Conservation (phyloP, 2,797 vertebrate genomes). For the Cryptoprocta ferox region DNA sequence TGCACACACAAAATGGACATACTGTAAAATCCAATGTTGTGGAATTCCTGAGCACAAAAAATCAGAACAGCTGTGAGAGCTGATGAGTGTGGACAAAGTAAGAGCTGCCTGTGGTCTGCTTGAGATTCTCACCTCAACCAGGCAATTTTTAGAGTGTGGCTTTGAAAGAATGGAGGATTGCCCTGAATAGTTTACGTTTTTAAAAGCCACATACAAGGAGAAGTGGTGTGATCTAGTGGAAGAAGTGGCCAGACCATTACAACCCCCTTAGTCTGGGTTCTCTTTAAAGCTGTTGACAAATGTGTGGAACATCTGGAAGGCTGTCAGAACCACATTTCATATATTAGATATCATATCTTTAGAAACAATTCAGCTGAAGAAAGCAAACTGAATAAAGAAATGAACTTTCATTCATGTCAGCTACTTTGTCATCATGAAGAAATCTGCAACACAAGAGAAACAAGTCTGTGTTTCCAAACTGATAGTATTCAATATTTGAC, state of each 20-base stretch:
- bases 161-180: not conserved
- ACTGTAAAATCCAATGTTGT: not conserved
- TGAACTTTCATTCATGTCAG: not conserved
- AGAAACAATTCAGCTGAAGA: not conserved
- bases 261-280: not conserved
- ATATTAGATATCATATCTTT: not conserved
- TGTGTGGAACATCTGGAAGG: not conserved
- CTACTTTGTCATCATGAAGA: conserved; percentile 24
- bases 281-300: not conserved
- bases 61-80: not conserved
- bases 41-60: not conserved
- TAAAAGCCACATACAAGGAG: not conserved
- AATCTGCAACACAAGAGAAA: not conserved
- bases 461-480: not conserved
- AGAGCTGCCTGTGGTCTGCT: not conserved
- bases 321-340: not conserved
- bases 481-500: not conserved
- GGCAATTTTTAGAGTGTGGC: not conserved
- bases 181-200: not conserved
- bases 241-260: not conserved
- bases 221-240: not conserved
- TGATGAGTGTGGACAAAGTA: not conserved
- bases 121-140: not conserved
- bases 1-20: not conserved
- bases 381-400: not conserved